phyloP scores from a whole-genome alignment of 2,797 vertebrate genomes.

The Tolypeutes matacus region DNA sequence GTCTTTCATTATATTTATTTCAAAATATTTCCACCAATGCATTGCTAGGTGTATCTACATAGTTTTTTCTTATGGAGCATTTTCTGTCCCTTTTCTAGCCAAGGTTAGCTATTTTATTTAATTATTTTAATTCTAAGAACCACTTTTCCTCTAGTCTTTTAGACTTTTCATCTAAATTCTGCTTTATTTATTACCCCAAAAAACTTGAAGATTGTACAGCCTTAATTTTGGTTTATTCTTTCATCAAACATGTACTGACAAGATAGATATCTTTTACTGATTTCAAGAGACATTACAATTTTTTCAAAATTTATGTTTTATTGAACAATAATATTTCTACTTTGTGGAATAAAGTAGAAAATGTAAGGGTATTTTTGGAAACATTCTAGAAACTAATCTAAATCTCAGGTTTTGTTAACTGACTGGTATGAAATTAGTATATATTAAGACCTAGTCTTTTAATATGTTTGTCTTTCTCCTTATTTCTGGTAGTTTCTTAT shows the following conservation, averaged over 20 bases:
- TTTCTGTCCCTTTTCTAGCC: background rate
- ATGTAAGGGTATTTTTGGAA: no score
- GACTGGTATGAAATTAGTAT: background rate
- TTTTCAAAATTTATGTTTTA: background rate
- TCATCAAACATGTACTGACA: background rate
- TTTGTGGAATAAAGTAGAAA: no score
- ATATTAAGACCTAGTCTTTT: background rate
- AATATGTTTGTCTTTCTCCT: conserved; percentile 12
- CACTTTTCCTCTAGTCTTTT: background rate
- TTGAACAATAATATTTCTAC: background rate
- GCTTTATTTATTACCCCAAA: background rate
- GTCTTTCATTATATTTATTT: background rate
- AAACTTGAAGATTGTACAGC: background rate
- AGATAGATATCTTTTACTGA: background rate
- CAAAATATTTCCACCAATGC: background rate
- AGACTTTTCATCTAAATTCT: background rate
- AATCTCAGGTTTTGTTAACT: background rate
- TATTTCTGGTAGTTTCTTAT: background rate
- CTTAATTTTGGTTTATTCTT: background rate
- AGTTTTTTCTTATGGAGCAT: background rate
- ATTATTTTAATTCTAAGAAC: conserved; percentile 44
- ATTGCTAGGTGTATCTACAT: background rate
- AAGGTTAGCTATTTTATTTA: background rate
- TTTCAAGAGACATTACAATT: conserved; percentile 47
- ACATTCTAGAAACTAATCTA: no score